phyloP scores from a whole-genome alignment of 2,113 vertebrate genomes.

The Alethe castanea region DNA sequence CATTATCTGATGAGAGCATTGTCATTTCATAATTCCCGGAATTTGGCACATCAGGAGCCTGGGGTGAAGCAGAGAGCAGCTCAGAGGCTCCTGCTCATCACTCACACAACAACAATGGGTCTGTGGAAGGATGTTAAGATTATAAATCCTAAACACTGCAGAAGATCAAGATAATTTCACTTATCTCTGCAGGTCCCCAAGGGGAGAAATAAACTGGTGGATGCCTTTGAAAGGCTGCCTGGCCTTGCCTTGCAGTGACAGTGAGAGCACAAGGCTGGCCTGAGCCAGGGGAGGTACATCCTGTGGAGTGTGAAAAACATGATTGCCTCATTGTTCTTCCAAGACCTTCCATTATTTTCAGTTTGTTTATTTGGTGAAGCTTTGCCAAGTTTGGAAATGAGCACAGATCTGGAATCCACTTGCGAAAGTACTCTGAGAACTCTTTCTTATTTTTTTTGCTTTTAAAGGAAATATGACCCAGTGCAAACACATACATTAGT shows the following conservation, averaged over 20 bases:
- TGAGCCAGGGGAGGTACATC: slow-evolving; percentile 25
- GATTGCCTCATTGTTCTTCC: slow-evolving; percentile 48
- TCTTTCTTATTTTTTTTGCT: not conserved
- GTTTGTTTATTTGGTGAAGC: slow-evolving; percentile 28
- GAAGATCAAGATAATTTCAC: slow-evolving; percentile 29
- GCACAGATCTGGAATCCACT: not conserved
- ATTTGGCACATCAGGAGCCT: not conserved
- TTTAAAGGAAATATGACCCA: not conserved
- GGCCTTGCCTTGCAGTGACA: not conserved
- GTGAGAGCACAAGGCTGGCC: not conserved
- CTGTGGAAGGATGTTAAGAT: slow-evolving; percentile 47
- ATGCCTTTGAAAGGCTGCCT: slow-evolving; percentile 31
- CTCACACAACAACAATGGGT: not conserved
- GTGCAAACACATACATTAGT: not conserved
- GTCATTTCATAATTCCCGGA: slow-evolving; percentile 61
- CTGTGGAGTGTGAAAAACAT: slow-evolving; percentile 46
- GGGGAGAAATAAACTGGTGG: not conserved
- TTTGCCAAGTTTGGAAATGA: slow-evolving; percentile 21
- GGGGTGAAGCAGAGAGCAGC: slow-evolving; percentile 46
- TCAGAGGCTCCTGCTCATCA: slow-evolving; percentile 18
- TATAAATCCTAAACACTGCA: slow-evolving; percentile 38
- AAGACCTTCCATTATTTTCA: slow-evolving; percentile 7
- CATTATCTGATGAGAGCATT: slow-evolving; percentile 35
- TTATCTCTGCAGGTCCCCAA: slow-evolving; percentile 13
- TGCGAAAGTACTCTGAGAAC: not conserved